Base-by-base conservation (phyloP, 1,140 invertebrate species). In the Semibalanus balanoides region DNA sequence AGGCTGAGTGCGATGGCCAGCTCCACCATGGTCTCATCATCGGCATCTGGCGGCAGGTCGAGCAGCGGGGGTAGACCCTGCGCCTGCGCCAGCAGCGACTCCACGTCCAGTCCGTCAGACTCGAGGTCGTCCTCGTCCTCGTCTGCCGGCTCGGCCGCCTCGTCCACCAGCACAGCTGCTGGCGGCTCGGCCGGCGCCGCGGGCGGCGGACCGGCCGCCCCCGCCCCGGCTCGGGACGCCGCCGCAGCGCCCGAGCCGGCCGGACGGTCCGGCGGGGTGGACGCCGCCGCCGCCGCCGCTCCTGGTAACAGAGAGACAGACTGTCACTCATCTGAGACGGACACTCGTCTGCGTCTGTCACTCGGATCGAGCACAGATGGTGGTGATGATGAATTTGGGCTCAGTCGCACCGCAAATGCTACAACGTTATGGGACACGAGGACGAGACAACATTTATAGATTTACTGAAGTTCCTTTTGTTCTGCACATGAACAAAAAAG, bases 11-110 rank as follows among this genome's bases (percentile, higher is more conserved):
- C 95, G 79, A 98, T 97, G 0, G 95, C 96, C 76, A 98, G 87
- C 84, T 97, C 94, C 30, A 98, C 93, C 90, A 98, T 97, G 0
- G 94, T 92, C 83, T 98, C 95, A 83, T 97, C 95, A 82, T 96
- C 94, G 5, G 93, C 93, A 84, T 97, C 94, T 11, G 93, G 90
- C 27, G 93, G 93, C 31, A 97, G 89, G 80, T 96, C 93, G 0
- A 96, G 84, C n/a, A 95, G 83, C 0, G 90, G 89, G 19, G 88
- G 89, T 78, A 92, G 75, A 30, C 75, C 70, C 30, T 35, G 64
- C 76, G 29, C 70, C 30, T 35, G 64, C 76, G 29, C 74, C 76
- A 70, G 64, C 74, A 74, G 43, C 72, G 64, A 64, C 70, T 31
- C 51, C 14, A 51, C 30, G 77, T 28, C 75, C 69, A 74, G 78